These are phyloP conservation scores for Macrosoma leucophasiata DNA, from an alignment of 2,888 invertebrate genomes.

Conservation along the genomic window DNA sequence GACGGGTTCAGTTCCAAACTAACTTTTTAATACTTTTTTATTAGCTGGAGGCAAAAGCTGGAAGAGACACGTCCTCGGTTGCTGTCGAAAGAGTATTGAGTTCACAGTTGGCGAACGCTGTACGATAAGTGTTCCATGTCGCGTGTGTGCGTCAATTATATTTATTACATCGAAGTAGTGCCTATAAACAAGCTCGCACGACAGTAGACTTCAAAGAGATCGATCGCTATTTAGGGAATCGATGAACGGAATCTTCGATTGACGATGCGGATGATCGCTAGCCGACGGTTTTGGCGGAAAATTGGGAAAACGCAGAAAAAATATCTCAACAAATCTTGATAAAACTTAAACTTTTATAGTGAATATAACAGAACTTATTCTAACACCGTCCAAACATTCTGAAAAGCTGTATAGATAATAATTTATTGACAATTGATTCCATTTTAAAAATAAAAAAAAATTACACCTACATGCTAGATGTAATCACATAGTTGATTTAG, in stretches of 20 bases:
- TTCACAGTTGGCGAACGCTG: constrained; percentile 55
- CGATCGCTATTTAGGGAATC: constrained; percentile 58
- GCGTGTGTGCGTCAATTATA: constrained; percentile 67
- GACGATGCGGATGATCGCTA: constrained; percentile 12
- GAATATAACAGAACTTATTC: too few species aligned
- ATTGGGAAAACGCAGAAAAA: too few species aligned
- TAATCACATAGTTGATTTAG: too few species aligned
- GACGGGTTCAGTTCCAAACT: constrained; percentile 22
- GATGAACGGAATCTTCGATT: constrained; percentile 34
- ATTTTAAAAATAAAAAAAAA: too few species aligned
- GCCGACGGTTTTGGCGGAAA: constrained; percentile 21
- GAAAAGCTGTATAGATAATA: too few species aligned
- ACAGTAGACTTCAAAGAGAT: constrained; percentile 70
- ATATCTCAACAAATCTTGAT: too few species aligned
- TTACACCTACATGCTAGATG: too few species aligned
- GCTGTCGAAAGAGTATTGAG: constrained; percentile 66
- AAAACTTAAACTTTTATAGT: too few species aligned
- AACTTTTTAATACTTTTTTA: constrained; percentile 26
- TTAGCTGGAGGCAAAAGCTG: constrained; percentile 45
- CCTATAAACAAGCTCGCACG: constrained; percentile 60
- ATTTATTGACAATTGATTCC: too few species aligned
- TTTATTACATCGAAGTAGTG: constrained; percentile 64
- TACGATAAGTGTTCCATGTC: constrained; percentile 52
- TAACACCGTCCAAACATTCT: too few species aligned
- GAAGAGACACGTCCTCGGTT: constrained; percentile 58